Evolutionary conservation across 2,888 invertebrate genomes (phyloP), one percentile per base, ranked within the genome.

Genomic region (Napeogenes inachia): DNA sequence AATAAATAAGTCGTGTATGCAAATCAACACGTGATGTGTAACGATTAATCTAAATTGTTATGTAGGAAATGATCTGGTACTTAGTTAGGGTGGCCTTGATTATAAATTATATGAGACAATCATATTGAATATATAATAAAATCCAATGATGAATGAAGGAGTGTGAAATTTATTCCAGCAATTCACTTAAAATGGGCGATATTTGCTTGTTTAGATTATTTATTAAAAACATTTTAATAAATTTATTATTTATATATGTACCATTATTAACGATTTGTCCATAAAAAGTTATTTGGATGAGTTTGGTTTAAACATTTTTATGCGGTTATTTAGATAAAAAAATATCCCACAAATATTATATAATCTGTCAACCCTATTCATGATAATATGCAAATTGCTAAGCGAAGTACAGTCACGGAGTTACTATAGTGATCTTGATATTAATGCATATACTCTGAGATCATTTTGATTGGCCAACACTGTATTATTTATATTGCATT

Each of bases 391-490:
- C 65, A 67, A 71, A 71, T 69, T 59, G 58, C 57, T 66, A 42
- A 59, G 63, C 66, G 60, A 54, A 63, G 61, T 61, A 68, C 61
- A 69, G 70, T 71, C 71, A 73, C 72, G 72, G 69, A 70, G 67
- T 68, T 65, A 66, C 69, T 68, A 65, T 63, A 67, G 63, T 68
- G 71, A 70, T 72, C 73, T 74, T 74, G 71, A 74, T 75, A 75
- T 74, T 75, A 70, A 70, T 69, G 67, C 45, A 53, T 61, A 61
- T 53, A 54, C 42, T 42, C 8, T 42, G 42, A 42, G 42, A 42
- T 42, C 42, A 42, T 42, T 35, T 50, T 50, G 50, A 30, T 50
- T 50, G 50, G 50, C 30, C 50, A 50, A 21, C 8, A 21, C 30
- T 21, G 8, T 10, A 5, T 21, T 21, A 21, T 21, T 21, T 21